Conservation (phyloP, 2,797 vertebrate species). For the Eulemur mongoz region DNA sequence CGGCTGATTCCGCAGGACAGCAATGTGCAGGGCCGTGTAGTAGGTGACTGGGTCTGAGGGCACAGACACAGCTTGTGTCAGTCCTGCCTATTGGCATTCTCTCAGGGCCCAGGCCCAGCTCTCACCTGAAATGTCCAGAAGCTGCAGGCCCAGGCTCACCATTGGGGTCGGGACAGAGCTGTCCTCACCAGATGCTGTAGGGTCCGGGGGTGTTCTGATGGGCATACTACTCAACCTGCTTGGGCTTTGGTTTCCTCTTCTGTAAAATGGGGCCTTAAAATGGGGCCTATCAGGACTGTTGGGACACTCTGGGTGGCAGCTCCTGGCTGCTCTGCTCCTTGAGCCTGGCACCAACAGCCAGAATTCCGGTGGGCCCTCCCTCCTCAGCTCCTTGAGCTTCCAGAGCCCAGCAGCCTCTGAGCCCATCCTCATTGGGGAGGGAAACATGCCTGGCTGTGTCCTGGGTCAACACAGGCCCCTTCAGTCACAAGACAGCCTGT, state of each 20-base stretch:
- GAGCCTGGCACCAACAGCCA: background rate
- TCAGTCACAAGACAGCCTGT: background rate
- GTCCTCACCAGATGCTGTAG: background rate
- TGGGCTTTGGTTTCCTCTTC: background rate
- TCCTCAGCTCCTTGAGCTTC: background rate
- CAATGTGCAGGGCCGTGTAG: constrained; percentile 94
- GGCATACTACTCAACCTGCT: background rate
- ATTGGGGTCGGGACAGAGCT: background rate
- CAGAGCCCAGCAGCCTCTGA: background rate
- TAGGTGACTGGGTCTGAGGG: constrained; percentile 94
- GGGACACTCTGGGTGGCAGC: background rate
- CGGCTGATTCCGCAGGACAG: constrained; percentile 91
- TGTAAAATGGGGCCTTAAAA: background rate
- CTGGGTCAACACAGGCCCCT: background rate
- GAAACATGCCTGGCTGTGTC: accelerated
- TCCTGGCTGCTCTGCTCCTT: background rate
- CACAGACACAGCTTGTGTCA: background rate
- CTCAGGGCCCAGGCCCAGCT: background rate
- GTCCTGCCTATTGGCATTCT: background rate
- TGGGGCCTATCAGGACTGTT: too few species aligned
- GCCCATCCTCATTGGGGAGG: background rate
- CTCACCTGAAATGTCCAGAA: background rate
- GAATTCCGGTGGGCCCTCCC: accelerated
- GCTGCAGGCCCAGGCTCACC: background rate
- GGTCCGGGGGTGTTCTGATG: background rate